Conservation (phyloP, 2,113 vertebrate species). For the Chlorodrepanis virens region DNA sequence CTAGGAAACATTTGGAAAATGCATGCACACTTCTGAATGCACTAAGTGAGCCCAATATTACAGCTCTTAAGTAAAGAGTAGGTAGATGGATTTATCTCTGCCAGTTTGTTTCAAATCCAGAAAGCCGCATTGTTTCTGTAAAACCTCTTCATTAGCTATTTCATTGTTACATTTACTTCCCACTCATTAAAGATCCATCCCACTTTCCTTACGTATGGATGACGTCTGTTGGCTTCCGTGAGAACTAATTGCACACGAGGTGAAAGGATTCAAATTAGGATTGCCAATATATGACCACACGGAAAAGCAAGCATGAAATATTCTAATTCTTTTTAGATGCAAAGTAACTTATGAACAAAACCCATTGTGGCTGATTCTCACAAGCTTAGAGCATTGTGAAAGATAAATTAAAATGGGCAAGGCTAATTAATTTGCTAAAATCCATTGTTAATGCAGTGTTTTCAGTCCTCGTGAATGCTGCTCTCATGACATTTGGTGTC, state of each 20-base stretch:
- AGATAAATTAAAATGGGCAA: constrained; percentile 50
- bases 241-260: constrained; percentile 38
- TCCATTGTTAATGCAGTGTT: constrained; percentile 39
- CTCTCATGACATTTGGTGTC: constrained; percentile 45
- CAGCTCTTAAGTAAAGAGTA: constrained; percentile 6
- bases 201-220: constrained; percentile 20
- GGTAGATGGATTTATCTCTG: constrained; percentile 22
- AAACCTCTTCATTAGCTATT: constrained; percentile 40
- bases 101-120: not conserved
- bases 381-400: constrained; percentile 44
- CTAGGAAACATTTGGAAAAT: constrained; percentile 31
- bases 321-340: constrained; percentile 57
- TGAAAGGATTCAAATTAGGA: constrained; percentile 39
- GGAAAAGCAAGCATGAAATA: constrained; percentile 55
- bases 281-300: constrained; percentile 24
- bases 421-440: constrained; percentile 64
- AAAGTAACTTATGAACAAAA: constrained; percentile 54
- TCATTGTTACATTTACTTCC: constrained; percentile 43
- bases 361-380: constrained; percentile 37
- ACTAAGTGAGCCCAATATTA: not conserved
- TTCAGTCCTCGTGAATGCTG: constrained; percentile 40
- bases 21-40: not conserved
- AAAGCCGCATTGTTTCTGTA: constrained; percentile 4
- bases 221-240: not conserved
- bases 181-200: constrained; percentile 36